These are phyloP conservation scores for Philereme transversata DNA, from an alignment of 2,888 invertebrate genomes.

Conservation along the genomic window DNA sequence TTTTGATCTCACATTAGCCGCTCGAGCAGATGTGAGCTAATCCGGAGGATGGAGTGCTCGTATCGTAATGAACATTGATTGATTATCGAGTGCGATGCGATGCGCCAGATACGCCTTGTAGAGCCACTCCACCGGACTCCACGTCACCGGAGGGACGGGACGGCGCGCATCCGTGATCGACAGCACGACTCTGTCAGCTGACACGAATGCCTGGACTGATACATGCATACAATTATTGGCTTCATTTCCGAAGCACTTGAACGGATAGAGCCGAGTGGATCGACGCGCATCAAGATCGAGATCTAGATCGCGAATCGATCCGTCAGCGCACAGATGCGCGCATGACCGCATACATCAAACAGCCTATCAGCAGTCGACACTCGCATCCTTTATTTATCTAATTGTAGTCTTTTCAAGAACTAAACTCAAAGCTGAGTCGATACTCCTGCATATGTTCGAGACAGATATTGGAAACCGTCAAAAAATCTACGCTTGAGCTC, in stretches of 20 bases:
- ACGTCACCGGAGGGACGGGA: slow-evolving; percentile 9
- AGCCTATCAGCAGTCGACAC: too few relatives aligned
- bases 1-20: slow-evolving; percentile 39
- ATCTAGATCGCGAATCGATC: neutral
- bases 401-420: too few relatives aligned
- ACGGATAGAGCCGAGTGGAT: neutral
- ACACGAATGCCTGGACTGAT: slow-evolving; percentile 21
- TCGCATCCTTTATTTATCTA: too few relatives aligned
- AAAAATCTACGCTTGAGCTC: too few relatives aligned
- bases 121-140: slow-evolving; percentile 13
- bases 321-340: neutral
- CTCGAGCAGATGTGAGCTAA: slow-evolving; percentile 20
- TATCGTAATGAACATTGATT: slow-evolving; percentile 61
- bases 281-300: slow-evolving; percentile 1
- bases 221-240: slow-evolving; percentile 15
- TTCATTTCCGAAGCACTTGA: neutral
- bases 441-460: too few relatives aligned
- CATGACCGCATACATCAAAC: neutral
- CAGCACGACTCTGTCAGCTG: slow-evolving; percentile 4
- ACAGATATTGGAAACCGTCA: too few relatives aligned
- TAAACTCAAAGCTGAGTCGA: too few relatives aligned
- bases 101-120: slow-evolving; percentile 42
- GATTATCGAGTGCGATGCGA: slow-evolving; percentile 67
- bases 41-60: slow-evolving; percentile 35
- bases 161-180: slow-evolving; percentile 3